Percentiles rank a stretch among this genome's conserved stretches.
phyloP scores from a whole-genome alignment of 2,113 vertebrate genomes.

The Entomyzon cyanotis region DNA sequence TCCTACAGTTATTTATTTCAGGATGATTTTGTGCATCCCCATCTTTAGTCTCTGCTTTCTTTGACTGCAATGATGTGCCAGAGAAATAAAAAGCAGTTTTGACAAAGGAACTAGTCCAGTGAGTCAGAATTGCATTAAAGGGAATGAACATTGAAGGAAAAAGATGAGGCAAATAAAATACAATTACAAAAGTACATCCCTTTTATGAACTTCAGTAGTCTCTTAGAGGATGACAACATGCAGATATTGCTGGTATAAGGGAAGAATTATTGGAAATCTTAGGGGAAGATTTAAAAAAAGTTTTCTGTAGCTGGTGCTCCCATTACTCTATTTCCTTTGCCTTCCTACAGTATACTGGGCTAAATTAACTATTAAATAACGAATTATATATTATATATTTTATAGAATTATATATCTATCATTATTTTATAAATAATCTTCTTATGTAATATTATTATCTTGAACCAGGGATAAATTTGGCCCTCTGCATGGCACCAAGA shows the following conservation, averaged over 20 bases:
- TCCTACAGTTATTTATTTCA: constrained; percentile 16
- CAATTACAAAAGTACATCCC: not conserved
- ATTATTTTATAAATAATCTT: not conserved
- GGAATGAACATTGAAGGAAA: not conserved
- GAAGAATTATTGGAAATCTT: not conserved
- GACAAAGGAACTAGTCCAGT: not conserved
- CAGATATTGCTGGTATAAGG: not conserved
- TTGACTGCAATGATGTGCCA: not conserved
- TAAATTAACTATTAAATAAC: not conserved
- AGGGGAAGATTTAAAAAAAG: not conserved
- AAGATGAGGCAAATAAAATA: constrained; percentile 4
- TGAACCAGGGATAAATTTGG: not conserved
- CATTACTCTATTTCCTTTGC: not conserved
- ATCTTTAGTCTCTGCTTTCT: not conserved
- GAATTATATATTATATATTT: not conserved
- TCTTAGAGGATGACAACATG: not conserved
- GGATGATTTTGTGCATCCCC: not conserved
- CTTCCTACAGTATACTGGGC: not conserved
- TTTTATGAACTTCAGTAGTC: constrained; percentile 6
- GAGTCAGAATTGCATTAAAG: not conserved
- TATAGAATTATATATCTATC: not conserved
- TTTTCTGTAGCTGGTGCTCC: not conserved
- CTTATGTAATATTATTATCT: not conserved
- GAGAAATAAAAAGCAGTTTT: not conserved
- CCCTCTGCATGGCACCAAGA: not conserved